These are phyloP conservation scores for Pampusana beccarii DNA, from an alignment of 2,113 vertebrate genomes.

Conservation along the genomic window DNA sequence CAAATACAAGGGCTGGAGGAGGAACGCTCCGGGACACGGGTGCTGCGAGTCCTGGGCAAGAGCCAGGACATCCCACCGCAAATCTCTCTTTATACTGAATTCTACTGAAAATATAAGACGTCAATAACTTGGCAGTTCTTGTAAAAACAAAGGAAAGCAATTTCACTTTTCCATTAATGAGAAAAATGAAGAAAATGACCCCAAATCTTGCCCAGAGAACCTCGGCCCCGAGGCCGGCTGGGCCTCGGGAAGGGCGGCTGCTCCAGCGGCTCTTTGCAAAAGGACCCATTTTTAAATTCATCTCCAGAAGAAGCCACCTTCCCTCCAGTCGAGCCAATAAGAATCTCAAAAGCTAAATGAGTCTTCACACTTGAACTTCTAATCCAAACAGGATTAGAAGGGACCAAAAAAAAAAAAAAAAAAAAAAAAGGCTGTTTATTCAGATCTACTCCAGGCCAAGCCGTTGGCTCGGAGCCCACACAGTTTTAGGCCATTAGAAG, in stretches of 20 bases:
- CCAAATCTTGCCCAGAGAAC: background rate
- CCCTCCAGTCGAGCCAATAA: background rate
- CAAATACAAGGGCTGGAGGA: background rate
- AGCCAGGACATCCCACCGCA: background rate
- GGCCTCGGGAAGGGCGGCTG: rapidly evolving
- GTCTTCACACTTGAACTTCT: background rate
- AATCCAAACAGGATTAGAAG: constrained; percentile 8
- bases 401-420: background rate
- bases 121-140: rapidly evolving
- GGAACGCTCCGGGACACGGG: background rate
- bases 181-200: background rate
- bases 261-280: background rate
- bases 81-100: background rate
- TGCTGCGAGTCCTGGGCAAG: background rate
- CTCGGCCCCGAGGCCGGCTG: background rate
- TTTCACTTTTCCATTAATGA: background rate
- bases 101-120: background rate
- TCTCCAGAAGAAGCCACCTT: background rate
- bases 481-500: background rate
- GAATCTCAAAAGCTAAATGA: background rate
- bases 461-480: background rate
- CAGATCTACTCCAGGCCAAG: background rate
- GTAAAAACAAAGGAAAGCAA: background rate
- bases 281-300: background rate
- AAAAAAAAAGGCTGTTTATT: background rate